Conservation (phyloP, 2,113 vertebrate genomes). For the Microtus pennsylvanicus region DNA sequence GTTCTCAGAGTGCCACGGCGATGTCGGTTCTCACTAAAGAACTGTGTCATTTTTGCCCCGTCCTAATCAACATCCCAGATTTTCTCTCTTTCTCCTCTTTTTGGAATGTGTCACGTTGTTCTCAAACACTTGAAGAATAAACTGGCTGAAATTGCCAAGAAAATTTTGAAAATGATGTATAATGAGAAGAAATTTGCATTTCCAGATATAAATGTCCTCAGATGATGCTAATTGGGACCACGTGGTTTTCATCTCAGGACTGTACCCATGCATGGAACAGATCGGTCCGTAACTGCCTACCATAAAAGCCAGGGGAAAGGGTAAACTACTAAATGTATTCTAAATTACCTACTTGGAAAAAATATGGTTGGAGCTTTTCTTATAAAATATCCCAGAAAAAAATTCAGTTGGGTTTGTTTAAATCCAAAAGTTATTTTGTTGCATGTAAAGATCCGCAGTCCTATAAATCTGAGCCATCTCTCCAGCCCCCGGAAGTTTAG, state of each 20-base stretch:
- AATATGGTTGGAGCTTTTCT: slow-evolving; percentile 9
- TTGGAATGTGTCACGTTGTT: slow-evolving; percentile 68
- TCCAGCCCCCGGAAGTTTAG: not conserved
- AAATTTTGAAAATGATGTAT: slow-evolving; percentile 73
- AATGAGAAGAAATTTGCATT: slow-evolving; percentile 71
- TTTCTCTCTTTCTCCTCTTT: slow-evolving; percentile 50
- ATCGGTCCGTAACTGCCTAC: slow-evolving; percentile 16
- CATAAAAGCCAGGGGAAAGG: not conserved
- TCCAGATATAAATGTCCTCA: slow-evolving; percentile 63
- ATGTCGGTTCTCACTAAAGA: slow-evolving; percentile 53
- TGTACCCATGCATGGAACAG: not conserved
- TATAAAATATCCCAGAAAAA: not conserved
- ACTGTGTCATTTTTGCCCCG: slow-evolving; percentile 53
- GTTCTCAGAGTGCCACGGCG: slow-evolving; percentile 17
- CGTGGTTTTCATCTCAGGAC: slow-evolving; percentile 35
- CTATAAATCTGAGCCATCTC: not conserved
- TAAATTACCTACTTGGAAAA: slow-evolving; percentile 49
- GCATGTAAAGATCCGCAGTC: not conserved
- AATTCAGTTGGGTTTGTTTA: slow-evolving; percentile 37
- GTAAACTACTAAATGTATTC: not conserved
- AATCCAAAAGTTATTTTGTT: not conserved
- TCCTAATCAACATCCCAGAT: slow-evolving; percentile 49
- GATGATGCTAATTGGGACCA: slow-evolving; percentile 64
- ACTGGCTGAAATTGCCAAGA: slow-evolving; percentile 69
- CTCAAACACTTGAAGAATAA: slow-evolving; percentile 71